Percentiles rank a stretch among this genome's conserved stretches.
These are phyloP conservation scores for Drosophila murphyi DNA, from an alignment of 1,140 invertebrate genomes.

Conservation along the genomic window DNA sequence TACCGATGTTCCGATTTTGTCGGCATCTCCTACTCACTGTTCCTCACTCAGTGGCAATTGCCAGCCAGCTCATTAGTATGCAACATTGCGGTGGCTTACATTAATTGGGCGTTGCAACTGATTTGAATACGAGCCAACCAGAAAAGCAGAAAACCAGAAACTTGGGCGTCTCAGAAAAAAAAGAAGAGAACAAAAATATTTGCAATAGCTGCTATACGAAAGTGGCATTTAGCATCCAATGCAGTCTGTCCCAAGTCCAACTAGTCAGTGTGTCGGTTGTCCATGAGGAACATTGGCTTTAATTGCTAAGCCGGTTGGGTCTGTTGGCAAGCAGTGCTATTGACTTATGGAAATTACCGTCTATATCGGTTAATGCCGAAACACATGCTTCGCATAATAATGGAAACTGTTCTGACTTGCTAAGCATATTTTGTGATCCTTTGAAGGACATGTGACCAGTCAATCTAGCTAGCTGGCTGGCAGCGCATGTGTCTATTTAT, in stretches of 20 bases:
- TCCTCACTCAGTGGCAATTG: conserved; percentile 5
- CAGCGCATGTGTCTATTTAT: conserved; percentile 73
- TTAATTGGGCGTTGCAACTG: conserved; percentile 83
- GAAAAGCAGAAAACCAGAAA: conserved; percentile 18
- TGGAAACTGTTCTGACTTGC: conserved; percentile 24
- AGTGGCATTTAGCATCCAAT: conserved; percentile 35
- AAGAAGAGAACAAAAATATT: conserved; percentile 16
- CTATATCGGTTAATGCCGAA: conserved; percentile 77
- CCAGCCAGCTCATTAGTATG: conserved; percentile 74
- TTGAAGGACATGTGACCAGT: conserved; percentile 61
- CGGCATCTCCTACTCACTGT: conserved; percentile 2
- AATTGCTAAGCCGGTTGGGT: conserved; percentile 57
- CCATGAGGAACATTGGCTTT: conserved; percentile 63
- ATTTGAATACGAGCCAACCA: conserved; percentile 73
- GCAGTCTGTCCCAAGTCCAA: conserved; percentile 26
- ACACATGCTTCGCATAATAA: conserved; percentile 72
- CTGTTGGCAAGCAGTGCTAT: conserved; percentile 36
- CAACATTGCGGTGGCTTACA: conserved; percentile 78
- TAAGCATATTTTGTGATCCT: conserved; percentile 38
- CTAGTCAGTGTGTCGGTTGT: conserved; percentile 11
- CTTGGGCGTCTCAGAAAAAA: conserved; percentile 26
- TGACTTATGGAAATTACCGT: conserved; percentile 81
- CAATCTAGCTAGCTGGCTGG: conserved; percentile 10
- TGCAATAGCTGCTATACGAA: conserved; percentile 36
- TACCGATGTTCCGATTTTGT: conserved; percentile 22